Percentiles rank a stretch among this genome's conserved stretches.
phyloP scores from a whole-genome alignment of 2,113 vertebrate species.

The Tichodroma muraria region DNA sequence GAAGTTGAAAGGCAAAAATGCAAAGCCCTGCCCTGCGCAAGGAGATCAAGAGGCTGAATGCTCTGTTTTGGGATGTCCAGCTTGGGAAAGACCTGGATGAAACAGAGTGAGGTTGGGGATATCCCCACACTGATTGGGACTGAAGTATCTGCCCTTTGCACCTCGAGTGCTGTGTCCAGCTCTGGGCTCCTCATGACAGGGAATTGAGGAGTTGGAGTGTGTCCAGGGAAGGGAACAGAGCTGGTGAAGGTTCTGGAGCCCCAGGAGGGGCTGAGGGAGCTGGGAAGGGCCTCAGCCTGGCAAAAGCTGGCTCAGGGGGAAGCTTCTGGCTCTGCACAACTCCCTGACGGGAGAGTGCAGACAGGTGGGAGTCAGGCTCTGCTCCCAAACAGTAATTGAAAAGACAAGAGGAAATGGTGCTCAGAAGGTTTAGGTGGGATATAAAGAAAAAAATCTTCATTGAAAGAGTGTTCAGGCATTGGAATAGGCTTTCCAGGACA shows the following conservation, averaged over 20 bases:
- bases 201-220: fast-evolving
- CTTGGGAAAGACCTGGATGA: not conserved
- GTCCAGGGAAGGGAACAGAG: fast-evolving
- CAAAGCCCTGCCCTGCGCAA: not conserved
- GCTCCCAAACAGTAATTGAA: not conserved
- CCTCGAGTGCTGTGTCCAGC: fast-evolving
- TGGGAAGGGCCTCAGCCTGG: not conserved
- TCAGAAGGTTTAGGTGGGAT: not conserved
- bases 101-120: not conserved
- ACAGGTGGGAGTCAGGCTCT: fast-evolving
- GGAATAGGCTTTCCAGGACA: too few relatives aligned
- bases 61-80: not conserved
- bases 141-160: not conserved
- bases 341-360: not conserved
- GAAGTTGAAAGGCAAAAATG: not conserved
- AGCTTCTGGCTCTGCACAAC: not conserved
- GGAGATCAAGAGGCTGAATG: not conserved
- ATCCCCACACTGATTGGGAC: fast-evolving
- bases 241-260: not conserved
- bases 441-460: too few relatives aligned
- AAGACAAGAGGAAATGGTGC: not conserved
- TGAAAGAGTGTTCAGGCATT: not conserved
- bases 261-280: not conserved
- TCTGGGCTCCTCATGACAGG: not conserved
- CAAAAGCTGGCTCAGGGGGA: not conserved